These are phyloP conservation scores for Chaetogeoica ovagalla DNA, from an alignment of 2,888 invertebrate genomes.

Conservation along the genomic window DNA sequence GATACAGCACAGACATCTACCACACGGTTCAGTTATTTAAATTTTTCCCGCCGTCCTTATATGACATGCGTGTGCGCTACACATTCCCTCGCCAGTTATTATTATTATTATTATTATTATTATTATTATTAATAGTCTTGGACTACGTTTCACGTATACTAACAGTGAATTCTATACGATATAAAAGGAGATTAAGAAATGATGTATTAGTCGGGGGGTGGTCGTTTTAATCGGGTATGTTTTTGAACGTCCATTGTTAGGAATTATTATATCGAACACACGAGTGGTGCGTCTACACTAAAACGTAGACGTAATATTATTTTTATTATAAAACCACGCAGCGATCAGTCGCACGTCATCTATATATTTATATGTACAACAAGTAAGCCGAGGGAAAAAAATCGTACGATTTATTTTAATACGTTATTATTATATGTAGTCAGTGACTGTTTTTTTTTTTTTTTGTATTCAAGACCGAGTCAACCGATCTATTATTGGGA, in stretches of 20 bases:
- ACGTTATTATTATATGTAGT: too few relatives aligned
- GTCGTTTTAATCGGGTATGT: conserved; percentile 30
- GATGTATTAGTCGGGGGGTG: conserved; percentile 5
- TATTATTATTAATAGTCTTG: conserved; percentile 39
- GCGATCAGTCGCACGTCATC: neutral
- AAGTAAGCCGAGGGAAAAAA: too few relatives aligned
- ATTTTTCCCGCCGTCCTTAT: neutral
- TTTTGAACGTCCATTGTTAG: conserved; percentile 34
- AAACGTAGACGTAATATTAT: neutral
- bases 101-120: too few relatives aligned
- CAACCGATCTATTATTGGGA: too few relatives aligned
- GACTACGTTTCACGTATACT: conserved; percentile 19
- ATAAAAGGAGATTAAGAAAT: conserved; percentile 36
- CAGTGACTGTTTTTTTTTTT: too few relatives aligned
- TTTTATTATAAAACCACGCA: neutral
- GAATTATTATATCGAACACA: neutral
- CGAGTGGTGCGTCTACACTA: neutral
- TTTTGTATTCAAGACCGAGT: too few relatives aligned
- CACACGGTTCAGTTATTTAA: conserved; percentile 14
- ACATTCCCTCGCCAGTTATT: neutral
- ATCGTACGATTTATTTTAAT: too few relatives aligned
- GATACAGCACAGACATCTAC: too few relatives aligned
- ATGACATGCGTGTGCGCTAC: neutral
- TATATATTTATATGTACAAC: neutral
- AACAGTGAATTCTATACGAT: neutral